Evolutionary conservation across 2,113 vertebrate genomes (phyloP).

Genomic region (Zosterops lateralis): DNA sequence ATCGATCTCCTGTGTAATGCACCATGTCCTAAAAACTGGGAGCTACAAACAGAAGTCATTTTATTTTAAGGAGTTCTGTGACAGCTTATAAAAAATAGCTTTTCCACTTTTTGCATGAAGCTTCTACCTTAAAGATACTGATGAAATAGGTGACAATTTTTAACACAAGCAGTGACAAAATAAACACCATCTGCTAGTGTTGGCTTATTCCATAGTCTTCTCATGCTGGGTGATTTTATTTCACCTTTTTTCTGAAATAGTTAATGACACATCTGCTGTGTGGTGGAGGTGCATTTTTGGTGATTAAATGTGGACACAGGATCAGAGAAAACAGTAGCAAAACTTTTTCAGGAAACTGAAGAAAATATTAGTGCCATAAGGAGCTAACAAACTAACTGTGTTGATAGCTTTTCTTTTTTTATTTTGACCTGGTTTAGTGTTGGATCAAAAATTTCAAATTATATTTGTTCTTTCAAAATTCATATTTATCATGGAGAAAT

Average conservation of each 20-base stretch:
- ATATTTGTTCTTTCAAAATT: neutral
- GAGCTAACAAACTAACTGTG: neutral
- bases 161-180: constrained; percentile 84
- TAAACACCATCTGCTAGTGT: constrained; percentile 93
- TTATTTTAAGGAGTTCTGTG: constrained; percentile 77
- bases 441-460: neutral
- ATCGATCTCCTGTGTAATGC: constrained; percentile 79
- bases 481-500: neutral
- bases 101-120: constrained; percentile 70
- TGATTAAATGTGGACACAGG: constrained; percentile 65
- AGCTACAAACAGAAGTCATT: constrained; percentile 83
- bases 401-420: neutral
- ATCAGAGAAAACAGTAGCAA: constrained; percentile 41
- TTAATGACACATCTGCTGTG: constrained; percentile 80
- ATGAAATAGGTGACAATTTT: constrained; percentile 83
- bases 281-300: constrained; percentile 59
- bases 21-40: constrained; percentile 88
- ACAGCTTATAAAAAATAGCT: constrained; percentile 68
- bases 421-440: neutral
- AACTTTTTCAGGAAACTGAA: constrained; percentile 3
- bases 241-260: constrained; percentile 75
- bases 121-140: constrained; percentile 78
- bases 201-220: constrained; percentile 76
- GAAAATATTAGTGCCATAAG: neutral
- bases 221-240: constrained; percentile 78